Evolutionary conservation across 2,113 vertebrate species (phyloP).

Genomic region (Stomatorhinus ivindoensis): DNA sequence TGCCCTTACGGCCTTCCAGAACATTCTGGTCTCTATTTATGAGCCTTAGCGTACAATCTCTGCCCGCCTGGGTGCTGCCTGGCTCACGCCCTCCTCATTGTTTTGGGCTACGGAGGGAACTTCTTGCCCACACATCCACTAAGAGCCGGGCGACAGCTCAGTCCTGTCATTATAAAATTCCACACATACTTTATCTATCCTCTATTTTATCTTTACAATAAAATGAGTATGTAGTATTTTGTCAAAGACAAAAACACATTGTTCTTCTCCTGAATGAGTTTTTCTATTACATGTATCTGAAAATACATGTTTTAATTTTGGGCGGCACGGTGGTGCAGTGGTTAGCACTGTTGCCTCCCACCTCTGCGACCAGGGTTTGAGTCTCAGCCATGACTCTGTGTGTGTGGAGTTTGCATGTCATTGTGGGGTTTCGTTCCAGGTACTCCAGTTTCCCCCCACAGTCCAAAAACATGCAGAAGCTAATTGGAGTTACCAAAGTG

Average conservation of each 20-base stretch:
- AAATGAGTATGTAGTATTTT: background rate
- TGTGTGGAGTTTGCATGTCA: background rate
- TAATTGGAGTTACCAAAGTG: background rate
- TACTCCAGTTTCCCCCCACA: background rate
- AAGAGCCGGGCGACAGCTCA: background rate
- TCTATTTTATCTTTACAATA: background rate
- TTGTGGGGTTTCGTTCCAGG: background rate
- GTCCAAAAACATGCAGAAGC: background rate
- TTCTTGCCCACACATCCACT: background rate
- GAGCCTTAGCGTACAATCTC: background rate
- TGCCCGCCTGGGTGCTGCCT: background rate
- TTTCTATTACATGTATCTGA: background rate
- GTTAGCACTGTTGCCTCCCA: background rate
- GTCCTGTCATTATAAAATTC: background rate
- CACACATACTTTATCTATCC: background rate
- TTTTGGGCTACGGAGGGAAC: background rate
- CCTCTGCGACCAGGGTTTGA: background rate
- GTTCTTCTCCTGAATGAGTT: background rate
- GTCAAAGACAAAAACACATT: background rate
- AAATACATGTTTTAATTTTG: background rate
- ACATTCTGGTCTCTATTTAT: background rate
- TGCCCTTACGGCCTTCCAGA: background rate
- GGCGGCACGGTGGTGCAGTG: background rate
- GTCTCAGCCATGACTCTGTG: background rate
- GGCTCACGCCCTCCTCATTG: background rate